Evolutionary conservation across 2,797 vertebrate species (phyloP).

Genomic region (Enteromius argenteus): DNA sequence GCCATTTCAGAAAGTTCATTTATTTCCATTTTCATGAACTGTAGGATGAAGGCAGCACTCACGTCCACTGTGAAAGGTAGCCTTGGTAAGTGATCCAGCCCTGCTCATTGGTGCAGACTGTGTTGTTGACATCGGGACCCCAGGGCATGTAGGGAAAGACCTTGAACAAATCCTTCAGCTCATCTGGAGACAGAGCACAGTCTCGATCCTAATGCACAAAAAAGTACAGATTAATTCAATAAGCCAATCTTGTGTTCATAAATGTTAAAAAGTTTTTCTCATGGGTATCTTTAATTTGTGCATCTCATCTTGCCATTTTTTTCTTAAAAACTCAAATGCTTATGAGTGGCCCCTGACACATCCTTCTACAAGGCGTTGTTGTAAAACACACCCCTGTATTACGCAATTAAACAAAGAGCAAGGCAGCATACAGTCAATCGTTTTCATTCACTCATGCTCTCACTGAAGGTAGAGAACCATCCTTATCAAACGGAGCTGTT

Average conservation of each 20-base stretch:
- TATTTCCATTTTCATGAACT: not conserved
- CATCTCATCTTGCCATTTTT: not conserved
- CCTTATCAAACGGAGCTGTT: not conserved
- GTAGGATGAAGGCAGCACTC: conserved; percentile 71
- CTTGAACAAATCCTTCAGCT: conserved; percentile 95
- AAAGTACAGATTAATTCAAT: not conserved
- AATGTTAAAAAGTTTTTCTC: not conserved
- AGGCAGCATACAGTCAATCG: not conserved
- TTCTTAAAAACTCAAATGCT: not conserved
- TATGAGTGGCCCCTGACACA: not conserved
- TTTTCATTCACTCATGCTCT: not conserved
- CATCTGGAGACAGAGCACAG: conserved; percentile 94
- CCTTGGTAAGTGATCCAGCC: conserved; percentile 99
- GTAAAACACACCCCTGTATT: not conserved
- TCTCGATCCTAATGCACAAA: conserved; percentile 89
- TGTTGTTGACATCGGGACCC: conserved; percentile 98
- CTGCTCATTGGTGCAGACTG: conserved; percentile 92
- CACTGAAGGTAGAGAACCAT: not conserved
- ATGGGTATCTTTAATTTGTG: not conserved
- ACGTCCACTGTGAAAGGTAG: conserved; percentile 99
- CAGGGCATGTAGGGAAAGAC: conserved; percentile 98
- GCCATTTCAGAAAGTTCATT: not conserved
- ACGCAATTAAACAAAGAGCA: not conserved
- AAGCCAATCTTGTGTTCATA: too few species aligned
- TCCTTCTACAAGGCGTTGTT: not conserved